A percentile compares a stretch with the other conserved stretches of the same genome.
These are phyloP conservation scores for Cerastoderma edule DNA, from an alignment of 2,888 invertebrate species.

Conservation along the genomic window DNA sequence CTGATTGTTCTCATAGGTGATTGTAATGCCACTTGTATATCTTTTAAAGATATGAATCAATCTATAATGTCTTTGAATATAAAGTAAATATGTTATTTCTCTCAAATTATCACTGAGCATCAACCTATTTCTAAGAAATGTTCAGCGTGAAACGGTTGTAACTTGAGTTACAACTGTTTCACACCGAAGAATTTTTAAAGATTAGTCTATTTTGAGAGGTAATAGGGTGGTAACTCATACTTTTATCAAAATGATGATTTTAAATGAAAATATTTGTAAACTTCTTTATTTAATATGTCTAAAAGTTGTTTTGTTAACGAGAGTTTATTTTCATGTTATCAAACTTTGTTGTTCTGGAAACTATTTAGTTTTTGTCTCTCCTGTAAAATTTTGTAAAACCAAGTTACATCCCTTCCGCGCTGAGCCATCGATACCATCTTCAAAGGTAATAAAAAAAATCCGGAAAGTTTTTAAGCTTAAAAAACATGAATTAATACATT, in stretches of 20 bases:
- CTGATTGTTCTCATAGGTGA: no score
- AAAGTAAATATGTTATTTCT: no score
- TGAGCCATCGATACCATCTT: conserved; percentile 12
- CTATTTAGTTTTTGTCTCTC: conserved; percentile 6
- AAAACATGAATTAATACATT: no score
- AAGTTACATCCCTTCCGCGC: conserved; percentile 9
- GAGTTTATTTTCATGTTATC: background rate
- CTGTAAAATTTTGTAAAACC: conserved; percentile 8
- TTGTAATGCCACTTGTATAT: no score
- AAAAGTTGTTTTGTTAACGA: background rate
- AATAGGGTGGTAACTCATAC: conserved; percentile 4
- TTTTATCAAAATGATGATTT: background rate
- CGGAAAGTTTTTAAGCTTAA: no score
- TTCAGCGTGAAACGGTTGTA: conserved; percentile 11
- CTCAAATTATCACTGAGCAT: no score
- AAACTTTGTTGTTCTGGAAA: background rate
- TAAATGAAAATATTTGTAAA: background rate
- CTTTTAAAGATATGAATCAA: no score
- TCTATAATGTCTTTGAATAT: no score
- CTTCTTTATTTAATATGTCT: background rate
- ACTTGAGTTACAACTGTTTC: conserved; percentile 8
- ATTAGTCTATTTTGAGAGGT: background rate
- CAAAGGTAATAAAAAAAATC: no score
- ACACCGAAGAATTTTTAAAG: background rate
- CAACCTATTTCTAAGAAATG: background rate